Evolutionary conservation across 2,888 invertebrate genomes (phyloP).

Genomic region (Myopa tessellatipennis): DNA sequence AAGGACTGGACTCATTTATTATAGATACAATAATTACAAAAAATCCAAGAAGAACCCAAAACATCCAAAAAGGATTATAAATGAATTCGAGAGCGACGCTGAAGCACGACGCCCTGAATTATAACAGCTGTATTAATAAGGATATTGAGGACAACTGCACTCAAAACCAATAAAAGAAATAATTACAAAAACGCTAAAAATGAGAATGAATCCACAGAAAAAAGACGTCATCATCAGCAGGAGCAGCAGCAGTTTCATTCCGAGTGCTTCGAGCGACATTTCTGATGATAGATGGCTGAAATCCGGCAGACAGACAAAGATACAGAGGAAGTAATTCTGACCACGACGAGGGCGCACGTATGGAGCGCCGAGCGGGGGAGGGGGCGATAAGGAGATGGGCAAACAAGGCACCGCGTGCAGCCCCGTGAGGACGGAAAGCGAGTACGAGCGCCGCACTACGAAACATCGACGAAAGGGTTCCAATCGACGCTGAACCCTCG

Average conservation of each 20-base stretch:
- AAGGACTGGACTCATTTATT: background rate
- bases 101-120: background rate
- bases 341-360: slow-evolving; percentile 24
- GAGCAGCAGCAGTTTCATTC: background rate
- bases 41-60: background rate
- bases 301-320: slow-evolving; percentile 16
- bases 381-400: background rate
- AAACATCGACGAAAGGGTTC: slow-evolving; percentile 3
- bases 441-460: background rate
- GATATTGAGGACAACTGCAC: background rate
- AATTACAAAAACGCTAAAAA: slow-evolving; percentile 15
- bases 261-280: slow-evolving; percentile 7
- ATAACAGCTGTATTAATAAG: background rate
- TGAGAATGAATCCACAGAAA: slow-evolving; percentile 16
- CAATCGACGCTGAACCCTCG: background rate
- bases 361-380: background rate
- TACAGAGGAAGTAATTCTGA: slow-evolving; percentile 34
- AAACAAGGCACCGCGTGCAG: background rate
- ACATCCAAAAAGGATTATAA: background rate
- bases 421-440: background rate
- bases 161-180: slow-evolving; percentile 9
- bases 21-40: background rate
- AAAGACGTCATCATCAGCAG: slow-evolving; percentile 9
- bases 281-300: slow-evolving; percentile 16
- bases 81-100: no score